Conservation (phyloP, 2,888 invertebrate species). For the Willowsia nigromaculata region DNA sequence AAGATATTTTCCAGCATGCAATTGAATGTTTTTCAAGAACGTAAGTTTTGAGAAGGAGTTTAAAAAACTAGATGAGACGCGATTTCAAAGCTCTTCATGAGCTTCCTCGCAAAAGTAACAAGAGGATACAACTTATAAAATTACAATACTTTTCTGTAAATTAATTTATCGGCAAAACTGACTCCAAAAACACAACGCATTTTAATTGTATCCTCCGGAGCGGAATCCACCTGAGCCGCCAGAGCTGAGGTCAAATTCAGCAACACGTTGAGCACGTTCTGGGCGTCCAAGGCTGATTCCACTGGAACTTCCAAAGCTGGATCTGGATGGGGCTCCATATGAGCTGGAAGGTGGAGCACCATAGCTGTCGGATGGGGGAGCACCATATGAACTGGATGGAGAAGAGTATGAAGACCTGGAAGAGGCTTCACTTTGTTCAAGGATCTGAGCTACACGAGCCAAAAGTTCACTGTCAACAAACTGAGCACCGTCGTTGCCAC, state of each 20-base stretch:
- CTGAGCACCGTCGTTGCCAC: conserved; percentile 46
- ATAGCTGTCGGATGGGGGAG: background rate
- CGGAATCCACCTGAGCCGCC: conserved; percentile 46
- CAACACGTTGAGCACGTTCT: conserved; percentile 67
- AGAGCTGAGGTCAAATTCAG: conserved; percentile 57
- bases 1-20: too few species aligned
- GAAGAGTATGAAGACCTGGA: conserved; percentile 33
- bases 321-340: background rate
- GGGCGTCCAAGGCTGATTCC: conserved; percentile 58
- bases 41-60: too few species aligned
- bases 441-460: conserved; percentile 47
- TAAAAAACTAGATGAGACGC: too few species aligned
- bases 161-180: too few species aligned
- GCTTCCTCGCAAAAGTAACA: too few species aligned
- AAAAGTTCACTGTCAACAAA: conserved; percentile 22
- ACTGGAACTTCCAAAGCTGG: conserved; percentile 5
- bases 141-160: too few species aligned
- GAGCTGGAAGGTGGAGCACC: background rate
- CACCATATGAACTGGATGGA: conserved; percentile 48
- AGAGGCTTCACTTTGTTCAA: conserved; percentile 12
- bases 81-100: too few species aligned
- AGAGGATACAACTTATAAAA: too few species aligned
- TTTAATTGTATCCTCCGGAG: background rate
- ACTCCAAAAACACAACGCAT: too few species aligned
- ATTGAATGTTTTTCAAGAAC: too few species aligned